phyloP scores from a whole-genome alignment of 2,888 invertebrate genomes.

The Parasteatoda lunata region DNA sequence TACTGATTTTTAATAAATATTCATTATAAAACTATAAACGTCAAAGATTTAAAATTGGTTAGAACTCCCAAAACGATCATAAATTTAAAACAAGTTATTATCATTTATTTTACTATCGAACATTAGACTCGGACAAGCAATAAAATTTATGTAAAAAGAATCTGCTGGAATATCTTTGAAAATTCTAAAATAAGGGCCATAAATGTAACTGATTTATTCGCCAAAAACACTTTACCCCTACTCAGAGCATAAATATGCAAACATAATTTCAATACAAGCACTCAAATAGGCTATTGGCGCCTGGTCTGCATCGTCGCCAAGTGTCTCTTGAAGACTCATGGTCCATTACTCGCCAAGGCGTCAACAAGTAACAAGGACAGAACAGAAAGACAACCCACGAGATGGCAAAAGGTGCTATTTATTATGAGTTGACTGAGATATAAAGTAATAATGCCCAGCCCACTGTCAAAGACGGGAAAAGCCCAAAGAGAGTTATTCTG shows the following conservation, averaged over 20 bases:
- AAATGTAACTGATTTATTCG: too few relatives aligned
- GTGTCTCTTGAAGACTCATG: slow-evolving; percentile 35
- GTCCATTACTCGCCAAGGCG: slow-evolving; percentile 37
- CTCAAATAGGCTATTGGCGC: slow-evolving; percentile 38
- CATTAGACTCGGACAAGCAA: too few relatives aligned
- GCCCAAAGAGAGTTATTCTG: slow-evolving; percentile 28
- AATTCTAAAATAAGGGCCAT: too few relatives aligned
- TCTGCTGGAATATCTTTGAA: too few relatives aligned
- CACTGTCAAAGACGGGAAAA: slow-evolving; percentile 30
- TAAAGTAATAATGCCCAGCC: slow-evolving; percentile 55
- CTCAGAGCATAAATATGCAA: slow-evolving; percentile 21
- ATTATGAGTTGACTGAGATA: slow-evolving; percentile 46
- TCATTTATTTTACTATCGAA: too few relatives aligned
- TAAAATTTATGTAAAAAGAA: too few relatives aligned
- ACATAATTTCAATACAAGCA: slow-evolving; percentile 14
- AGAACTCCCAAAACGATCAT: too few relatives aligned
- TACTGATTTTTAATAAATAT: too few relatives aligned
- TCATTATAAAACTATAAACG: too few relatives aligned
- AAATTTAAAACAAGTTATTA: too few relatives aligned
- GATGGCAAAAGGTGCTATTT: slow-evolving; percentile 58
- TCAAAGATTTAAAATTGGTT: too few relatives aligned
- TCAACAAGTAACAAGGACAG: slow-evolving; percentile 41
- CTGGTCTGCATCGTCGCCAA: slow-evolving; percentile 36
- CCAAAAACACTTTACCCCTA: background rate
- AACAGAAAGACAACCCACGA: slow-evolving; percentile 18